Evolutionary conservation across 2,888 invertebrate species (phyloP).

Genomic region (Xestoiulus laeticollis): DNA sequence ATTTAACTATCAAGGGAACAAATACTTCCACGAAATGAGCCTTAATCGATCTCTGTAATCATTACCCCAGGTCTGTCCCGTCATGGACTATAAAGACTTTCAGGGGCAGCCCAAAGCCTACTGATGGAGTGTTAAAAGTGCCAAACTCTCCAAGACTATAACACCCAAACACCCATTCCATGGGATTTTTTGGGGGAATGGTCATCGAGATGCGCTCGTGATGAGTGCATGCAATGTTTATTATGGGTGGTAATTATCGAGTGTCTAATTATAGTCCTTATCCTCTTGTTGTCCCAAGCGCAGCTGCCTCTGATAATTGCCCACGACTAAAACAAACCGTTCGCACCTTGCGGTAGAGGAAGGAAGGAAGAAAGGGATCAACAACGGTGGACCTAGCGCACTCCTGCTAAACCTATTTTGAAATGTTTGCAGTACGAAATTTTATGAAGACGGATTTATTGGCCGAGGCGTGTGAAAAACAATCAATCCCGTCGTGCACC

Average conservation of each 20-base stretch:
- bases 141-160: not conserved
- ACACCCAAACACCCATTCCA: not conserved
- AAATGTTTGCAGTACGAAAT: not conserved
- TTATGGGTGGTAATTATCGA: not conserved
- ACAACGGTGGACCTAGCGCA: not conserved
- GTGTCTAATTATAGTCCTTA: constrained; percentile 23
- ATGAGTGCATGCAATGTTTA: not conserved
- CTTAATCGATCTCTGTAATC: not conserved
- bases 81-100: no score
- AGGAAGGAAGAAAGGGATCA: not conserved
- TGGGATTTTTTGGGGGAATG: not conserved
- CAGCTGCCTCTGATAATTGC: not conserved
- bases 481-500: not conserved
- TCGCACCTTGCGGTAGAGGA: not conserved
- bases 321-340: not conserved
- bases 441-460: not conserved
- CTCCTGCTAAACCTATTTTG: not conserved
- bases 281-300: not conserved
- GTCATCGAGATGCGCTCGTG: no score
- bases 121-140: not conserved
- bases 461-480: not conserved
- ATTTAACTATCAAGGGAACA: no score
- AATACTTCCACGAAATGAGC: no score
- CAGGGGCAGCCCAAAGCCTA: not conserved
- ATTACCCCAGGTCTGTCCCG: not conserved